phyloP scores from a whole-genome alignment of 1,140 invertebrate genomes.

The Tetraneura akinire region DNA sequence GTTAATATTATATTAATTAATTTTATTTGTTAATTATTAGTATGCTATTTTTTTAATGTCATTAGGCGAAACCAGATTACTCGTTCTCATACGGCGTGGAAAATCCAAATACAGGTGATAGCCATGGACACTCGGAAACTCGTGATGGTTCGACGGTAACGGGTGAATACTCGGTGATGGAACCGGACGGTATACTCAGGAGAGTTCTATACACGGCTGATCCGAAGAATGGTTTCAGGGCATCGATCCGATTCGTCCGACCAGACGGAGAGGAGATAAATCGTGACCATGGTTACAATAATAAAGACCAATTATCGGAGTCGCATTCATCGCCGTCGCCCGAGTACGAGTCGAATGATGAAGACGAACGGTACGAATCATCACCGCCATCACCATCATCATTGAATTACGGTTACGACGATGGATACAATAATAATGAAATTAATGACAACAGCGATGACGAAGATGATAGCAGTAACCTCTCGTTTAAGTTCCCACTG shows the following conservation, averaged over 20 bases:
- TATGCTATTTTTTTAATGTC: too few species aligned
- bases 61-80: constrained; percentile 59
- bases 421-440: background rate
- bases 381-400: background rate
- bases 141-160: constrained; percentile 70
- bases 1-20: too few species aligned
- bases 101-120: constrained; percentile 70
- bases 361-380: background rate
- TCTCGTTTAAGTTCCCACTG: background rate
- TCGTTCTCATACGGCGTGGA: constrained; percentile 70
- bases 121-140: constrained; percentile 69
- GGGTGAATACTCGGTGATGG: constrained; percentile 67
- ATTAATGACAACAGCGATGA: background rate
- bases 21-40: too few species aligned
- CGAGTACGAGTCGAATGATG: constrained; percentile 3
- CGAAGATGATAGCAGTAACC: background rate
- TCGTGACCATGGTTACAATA: constrained; percentile 55
- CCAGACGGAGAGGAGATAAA: constrained; percentile 42
- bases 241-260: constrained; percentile 52
- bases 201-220: constrained; percentile 57
- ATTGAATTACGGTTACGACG: background rate
- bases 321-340: background rate
- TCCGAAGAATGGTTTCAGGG: constrained; percentile 55
- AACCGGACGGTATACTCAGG: constrained; percentile 58
- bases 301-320: constrained; percentile 1